Conservation (phyloP, 2,113 vertebrate genomes). For the western clawed frog (Xenopus tropicalis) region DNA sequence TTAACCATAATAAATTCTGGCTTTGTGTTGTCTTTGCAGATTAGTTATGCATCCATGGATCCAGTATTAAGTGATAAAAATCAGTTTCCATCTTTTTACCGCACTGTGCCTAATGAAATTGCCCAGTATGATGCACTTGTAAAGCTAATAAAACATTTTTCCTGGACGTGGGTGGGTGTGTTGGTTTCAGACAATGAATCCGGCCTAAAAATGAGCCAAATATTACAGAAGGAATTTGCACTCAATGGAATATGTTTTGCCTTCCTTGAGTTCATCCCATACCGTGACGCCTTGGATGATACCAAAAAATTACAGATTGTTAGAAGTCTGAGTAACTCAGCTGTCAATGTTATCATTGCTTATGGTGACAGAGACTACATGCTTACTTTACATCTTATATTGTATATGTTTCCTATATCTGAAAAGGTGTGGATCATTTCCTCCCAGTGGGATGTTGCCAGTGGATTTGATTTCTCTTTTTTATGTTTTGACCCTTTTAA, state of each 20-base stretch:
- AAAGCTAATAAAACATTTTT: slow-evolving; percentile 5
- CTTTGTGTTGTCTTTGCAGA: slow-evolving; percentile 1
- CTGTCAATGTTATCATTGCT: background rate
- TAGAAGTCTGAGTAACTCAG: background rate
- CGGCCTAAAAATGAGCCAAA: background rate
- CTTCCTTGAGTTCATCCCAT: slow-evolving; percentile 15
- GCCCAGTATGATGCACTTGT: background rate
- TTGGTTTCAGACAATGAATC: slow-evolving; percentile 10
- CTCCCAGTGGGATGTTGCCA: slow-evolving; percentile 4
- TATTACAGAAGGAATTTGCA: background rate
- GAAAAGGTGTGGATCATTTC: slow-evolving; percentile 18
- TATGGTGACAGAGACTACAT: slow-evolving; percentile 19
- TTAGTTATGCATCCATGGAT: slow-evolving; percentile 23
- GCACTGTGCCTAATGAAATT: slow-evolving; percentile 8
- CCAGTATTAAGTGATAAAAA: slow-evolving; percentile 18
- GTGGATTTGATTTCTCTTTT: background rate
- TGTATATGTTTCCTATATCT: background rate
- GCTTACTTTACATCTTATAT: slow-evolving; percentile 4
- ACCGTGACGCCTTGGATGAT: background rate
- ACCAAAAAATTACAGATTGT: background rate
- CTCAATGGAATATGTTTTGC: background rate
- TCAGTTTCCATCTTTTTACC: slow-evolving; percentile 23
- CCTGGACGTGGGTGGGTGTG: slow-evolving; percentile 15
- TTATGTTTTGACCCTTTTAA: slow-evolving; percentile 9
- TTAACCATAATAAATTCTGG: too few species aligned